A percentile compares a stretch with the other conserved stretches of the same genome.
phyloP scores from a whole-genome alignment of 2,113 vertebrate genomes.

The Lycocorax pyrrhopterus region DNA sequence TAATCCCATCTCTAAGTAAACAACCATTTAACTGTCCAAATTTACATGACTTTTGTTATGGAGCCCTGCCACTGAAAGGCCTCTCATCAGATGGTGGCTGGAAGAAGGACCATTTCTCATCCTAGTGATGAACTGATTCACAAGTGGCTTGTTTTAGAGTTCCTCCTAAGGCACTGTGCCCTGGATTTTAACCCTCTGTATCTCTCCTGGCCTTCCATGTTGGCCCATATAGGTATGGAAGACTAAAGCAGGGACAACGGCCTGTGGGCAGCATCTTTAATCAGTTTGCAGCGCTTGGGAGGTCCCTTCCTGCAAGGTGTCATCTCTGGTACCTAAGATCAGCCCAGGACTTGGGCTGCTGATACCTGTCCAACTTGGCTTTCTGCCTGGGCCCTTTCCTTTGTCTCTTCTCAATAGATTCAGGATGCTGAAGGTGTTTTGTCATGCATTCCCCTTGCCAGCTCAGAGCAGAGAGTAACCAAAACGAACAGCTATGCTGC shows the following conservation, averaged over 20 bases:
- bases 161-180: neutral
- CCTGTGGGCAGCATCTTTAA: neutral
- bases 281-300: neutral
- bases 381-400: neutral
- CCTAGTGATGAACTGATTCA: neutral
- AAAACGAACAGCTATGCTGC: constrained; percentile 46
- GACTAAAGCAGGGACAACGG: neutral
- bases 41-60: neutral
- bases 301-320: neutral
- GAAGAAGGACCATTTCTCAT: neutral
- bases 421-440: neutral
- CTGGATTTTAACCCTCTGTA: neutral
- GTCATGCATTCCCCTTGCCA: neutral
- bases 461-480: constrained; percentile 31
- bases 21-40: neutral
- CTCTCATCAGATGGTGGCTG: neutral
- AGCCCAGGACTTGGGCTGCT: neutral
- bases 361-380: neutral
- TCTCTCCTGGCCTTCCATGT: neutral
- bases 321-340: neutral
- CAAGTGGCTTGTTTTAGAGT: neutral
- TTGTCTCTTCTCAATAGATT: neutral
- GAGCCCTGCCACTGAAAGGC: neutral
- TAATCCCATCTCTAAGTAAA: neutral
- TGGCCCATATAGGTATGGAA: neutral